These are phyloP conservation scores for Thalassophryne amazonica DNA, from an alignment of 2,797 vertebrate genomes.

Conservation along the genomic window DNA sequence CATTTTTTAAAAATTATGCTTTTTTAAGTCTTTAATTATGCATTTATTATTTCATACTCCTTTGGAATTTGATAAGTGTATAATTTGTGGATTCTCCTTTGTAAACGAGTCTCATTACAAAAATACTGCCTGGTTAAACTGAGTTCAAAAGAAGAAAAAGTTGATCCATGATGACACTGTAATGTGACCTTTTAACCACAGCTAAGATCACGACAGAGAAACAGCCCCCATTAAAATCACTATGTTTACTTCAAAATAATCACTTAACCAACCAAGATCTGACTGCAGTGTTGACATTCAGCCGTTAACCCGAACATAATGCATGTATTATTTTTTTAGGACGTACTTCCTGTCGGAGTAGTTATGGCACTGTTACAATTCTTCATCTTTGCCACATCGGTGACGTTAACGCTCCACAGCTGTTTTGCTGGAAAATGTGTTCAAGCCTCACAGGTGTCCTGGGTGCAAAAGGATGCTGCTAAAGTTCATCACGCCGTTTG, in stretches of 20 bases:
- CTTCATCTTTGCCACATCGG: slow-evolving; percentile 26
- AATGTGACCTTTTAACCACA: too few relatives aligned
- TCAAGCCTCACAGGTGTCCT: slow-evolving; percentile 61
- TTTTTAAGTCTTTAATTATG: too few relatives aligned
- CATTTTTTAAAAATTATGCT: too few relatives aligned
- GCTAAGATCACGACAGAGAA: too few relatives aligned
- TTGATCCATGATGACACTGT: too few relatives aligned
- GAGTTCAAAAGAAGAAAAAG: too few relatives aligned
- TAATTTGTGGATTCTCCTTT: too few relatives aligned
- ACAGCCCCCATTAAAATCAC: too few relatives aligned
- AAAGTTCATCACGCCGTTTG: slow-evolving; percentile 88
- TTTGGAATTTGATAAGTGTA: too few relatives aligned
- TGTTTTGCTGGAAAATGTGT: slow-evolving; percentile 62
- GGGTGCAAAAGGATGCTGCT: slow-evolving; percentile 59
- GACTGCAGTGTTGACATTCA: slow-evolving; percentile 19
- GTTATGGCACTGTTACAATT: slow-evolving; percentile 51
- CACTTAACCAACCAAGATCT: not conserved
- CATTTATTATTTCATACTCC: too few relatives aligned
- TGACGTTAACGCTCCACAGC: slow-evolving; percentile 42
- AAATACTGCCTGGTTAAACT: too few relatives aligned
- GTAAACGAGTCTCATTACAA: too few relatives aligned
- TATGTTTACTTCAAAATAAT: slow-evolving; percentile 11
- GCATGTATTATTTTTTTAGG: slow-evolving; percentile 29
- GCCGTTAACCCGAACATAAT: slow-evolving; percentile 31
- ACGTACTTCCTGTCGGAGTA: slow-evolving; percentile 44